phyloP scores from a whole-genome alignment of 1,140 invertebrate genomes.

The Mylabris phalerata region DNA sequence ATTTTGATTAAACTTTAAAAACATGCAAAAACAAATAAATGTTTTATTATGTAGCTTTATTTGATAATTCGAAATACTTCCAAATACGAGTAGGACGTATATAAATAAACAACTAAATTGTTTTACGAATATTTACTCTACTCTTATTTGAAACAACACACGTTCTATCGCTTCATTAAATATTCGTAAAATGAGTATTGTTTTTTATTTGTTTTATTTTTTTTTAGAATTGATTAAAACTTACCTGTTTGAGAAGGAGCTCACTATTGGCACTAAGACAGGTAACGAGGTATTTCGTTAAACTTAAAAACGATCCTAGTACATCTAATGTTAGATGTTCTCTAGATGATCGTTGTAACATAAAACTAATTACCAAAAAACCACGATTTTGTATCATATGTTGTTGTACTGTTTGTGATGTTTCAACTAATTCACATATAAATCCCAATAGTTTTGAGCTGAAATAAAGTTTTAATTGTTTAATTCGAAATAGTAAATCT shows the following conservation, averaged over 20 bases:
- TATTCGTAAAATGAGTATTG: too few relatives aligned
- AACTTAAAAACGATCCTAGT: conserved; percentile 82
- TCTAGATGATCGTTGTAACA: conserved; percentile 87
- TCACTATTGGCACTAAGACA: conserved; percentile 90
- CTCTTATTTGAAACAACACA: too few relatives aligned
- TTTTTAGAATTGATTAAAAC: conserved; percentile 10
- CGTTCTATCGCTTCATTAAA: too few relatives aligned
- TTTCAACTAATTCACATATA: conserved; percentile 94
- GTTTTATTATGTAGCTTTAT: too few relatives aligned
- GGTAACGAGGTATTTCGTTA: conserved; percentile 95
- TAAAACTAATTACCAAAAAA: conserved; percentile 96
- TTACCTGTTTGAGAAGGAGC: conserved; percentile 90
- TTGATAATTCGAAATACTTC: too few relatives aligned
- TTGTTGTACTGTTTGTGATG: conserved; percentile 94
- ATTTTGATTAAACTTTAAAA: too few relatives aligned
- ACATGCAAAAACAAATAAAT: too few relatives aligned
- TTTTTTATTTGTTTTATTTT: too few relatives aligned
- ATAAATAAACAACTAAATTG: too few relatives aligned
- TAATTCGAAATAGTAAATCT: neutral
- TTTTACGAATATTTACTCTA: too few relatives aligned
- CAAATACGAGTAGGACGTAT: too few relatives aligned
- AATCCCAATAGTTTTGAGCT: conserved; percentile 95
- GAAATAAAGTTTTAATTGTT: conserved; percentile 25
- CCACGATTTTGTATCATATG: conserved; percentile 98
- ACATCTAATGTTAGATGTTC: conserved; percentile 93